Percentiles rank a stretch among this genome's conserved stretches.
These are phyloP conservation scores for Xiphorhynchus erythropygius DNA, from an alignment of 2,797 vertebrate genomes.

Conservation along the genomic window DNA sequence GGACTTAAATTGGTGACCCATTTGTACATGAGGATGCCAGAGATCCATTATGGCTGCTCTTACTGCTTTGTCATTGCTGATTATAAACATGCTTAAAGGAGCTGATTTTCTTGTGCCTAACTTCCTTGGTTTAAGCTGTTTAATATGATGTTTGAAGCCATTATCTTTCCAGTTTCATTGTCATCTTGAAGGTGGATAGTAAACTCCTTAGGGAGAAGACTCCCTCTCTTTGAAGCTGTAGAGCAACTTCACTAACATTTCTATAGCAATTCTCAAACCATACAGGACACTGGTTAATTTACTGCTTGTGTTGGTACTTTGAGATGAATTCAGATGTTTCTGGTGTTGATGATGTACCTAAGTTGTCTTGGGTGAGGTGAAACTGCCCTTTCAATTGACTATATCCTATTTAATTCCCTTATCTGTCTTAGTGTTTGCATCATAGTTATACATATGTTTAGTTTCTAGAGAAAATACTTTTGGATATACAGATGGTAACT, in stretches of 20 bases:
- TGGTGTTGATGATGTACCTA: not conserved
- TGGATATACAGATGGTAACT: not conserved
- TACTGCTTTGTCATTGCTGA: not conserved
- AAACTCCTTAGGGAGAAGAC: not conserved
- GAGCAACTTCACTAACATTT: not conserved
- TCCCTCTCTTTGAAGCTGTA: not conserved
- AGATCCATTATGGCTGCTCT: not conserved
- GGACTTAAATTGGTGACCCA: not conserved
- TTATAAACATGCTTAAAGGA: not conserved
- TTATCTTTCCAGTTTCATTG: not conserved
- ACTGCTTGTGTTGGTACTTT: not conserved
- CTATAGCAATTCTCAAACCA: not conserved
- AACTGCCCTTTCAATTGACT: not conserved
- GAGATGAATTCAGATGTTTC: not conserved
- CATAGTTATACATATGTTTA: not conserved
- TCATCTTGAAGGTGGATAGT: not conserved
- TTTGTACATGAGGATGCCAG: not conserved
- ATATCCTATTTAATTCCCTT: not conserved
- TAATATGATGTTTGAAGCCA: not conserved
- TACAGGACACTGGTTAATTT: not conserved
- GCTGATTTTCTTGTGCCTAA: not conserved
- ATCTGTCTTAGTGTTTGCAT: not conserved
- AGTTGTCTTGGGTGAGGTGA: not conserved
- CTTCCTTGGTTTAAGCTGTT: not conserved
- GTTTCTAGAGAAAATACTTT: not conserved